Evolutionary conservation across 2,113 vertebrate species (phyloP).

Genomic region (Crotalus helleri): DNA sequence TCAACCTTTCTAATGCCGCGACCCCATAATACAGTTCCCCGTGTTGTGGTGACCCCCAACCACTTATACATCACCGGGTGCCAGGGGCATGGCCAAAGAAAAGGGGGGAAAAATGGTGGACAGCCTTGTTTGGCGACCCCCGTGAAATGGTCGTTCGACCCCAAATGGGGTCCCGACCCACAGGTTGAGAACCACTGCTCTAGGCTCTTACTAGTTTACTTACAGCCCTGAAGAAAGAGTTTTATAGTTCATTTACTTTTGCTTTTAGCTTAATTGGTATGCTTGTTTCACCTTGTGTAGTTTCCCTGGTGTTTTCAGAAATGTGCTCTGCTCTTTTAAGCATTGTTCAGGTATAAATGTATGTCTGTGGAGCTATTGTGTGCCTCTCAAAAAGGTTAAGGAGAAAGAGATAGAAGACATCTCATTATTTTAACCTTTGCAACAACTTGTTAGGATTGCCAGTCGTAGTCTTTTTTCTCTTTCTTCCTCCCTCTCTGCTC

Average conservation of each 20-base stretch:
- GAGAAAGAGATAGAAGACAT: too few relatives aligned
- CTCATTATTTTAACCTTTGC: neutral
- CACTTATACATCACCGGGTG: too few relatives aligned
- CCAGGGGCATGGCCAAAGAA: too few relatives aligned
- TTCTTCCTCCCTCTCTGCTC: too few relatives aligned
- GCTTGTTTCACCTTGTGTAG: neutral
- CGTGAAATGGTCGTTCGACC: too few relatives aligned
- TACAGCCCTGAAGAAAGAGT: neutral
- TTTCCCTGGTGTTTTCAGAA: neutral
- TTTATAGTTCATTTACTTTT: neutral
- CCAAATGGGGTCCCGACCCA: too few relatives aligned
- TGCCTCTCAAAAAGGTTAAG: neutral
- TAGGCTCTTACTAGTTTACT: neutral
- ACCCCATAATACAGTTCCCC: too few relatives aligned
- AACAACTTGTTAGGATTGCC: neutral
- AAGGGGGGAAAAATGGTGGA: too few relatives aligned
- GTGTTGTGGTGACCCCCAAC: too few relatives aligned
- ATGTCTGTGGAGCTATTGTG: neutral
- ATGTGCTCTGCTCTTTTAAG: neutral
- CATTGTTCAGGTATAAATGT: neutral
- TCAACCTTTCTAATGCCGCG: too few relatives aligned
- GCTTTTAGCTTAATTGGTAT: neutral
- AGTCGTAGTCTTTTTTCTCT: neutral
- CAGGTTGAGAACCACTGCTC: too few relatives aligned
- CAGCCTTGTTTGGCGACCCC: too few relatives aligned